Base-by-base conservation (phyloP, 2,113 vertebrate species). In the Melanerpes aurifrons region DNA sequence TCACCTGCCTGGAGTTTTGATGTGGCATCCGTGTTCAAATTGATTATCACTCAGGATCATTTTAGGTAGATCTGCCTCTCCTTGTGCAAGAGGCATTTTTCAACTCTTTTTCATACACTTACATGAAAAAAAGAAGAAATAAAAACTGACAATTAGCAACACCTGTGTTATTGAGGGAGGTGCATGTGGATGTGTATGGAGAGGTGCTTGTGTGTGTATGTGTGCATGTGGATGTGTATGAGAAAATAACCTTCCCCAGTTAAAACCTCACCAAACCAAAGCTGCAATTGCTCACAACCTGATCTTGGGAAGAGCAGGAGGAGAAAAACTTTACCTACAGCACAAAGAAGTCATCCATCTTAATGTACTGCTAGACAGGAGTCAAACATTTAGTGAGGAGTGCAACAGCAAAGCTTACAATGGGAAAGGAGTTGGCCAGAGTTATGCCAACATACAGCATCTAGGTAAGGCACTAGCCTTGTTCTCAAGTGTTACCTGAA, bases 11-110 rank as follows among this genome's bases (percentile, higher is more conserved):
- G 5, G 26, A 26, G 2, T 70, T 89, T 80, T 77, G 13, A 31
- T 70, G 6, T 0, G 0, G 1, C 50, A n/a, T 29, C 26, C 24
- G 3, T 40, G 8, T 58, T 20, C 58, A 69, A 66, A 50, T 5
- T 40, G 15, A 74, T 40, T 68, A 24, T 32, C 10, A 75, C 21
- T 73, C 18, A 37, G 37, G 5, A 29, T 13, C 2, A 10, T 53
- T 76, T 89, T n/a, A 40, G 29, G 15, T 5, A 48, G 56, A 66
- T 54, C 22, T 85, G 17, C 10, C 21, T 91, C 56, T 89, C 15
- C n/a, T 72, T 87, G 15, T 25, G 6, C 50, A 64, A 66, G 19
- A 12, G 28, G 31, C 6, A 8, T 47, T 68, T 37, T 86, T 90
- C 61, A 77, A 21, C 12, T 4, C 3, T 68, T 77, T 88, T 71